A percentile compares a stretch with the other conserved stretches of the same genome.
Conservation (phyloP, 1,140 invertebrate genomes). For the Bombus pascuorum region DNA sequence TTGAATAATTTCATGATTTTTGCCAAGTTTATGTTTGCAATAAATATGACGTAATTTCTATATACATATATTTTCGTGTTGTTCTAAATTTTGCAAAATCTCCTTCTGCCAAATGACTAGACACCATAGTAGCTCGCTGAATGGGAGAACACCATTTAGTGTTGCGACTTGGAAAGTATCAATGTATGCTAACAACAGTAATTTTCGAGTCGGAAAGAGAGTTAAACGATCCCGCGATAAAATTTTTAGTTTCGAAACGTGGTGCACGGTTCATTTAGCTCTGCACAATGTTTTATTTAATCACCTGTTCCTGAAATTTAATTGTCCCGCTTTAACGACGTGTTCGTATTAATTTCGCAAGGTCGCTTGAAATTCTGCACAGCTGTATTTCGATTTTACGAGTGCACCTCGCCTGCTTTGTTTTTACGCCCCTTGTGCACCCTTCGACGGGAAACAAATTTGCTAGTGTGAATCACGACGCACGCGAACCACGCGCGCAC, state of each 20-base stretch:
- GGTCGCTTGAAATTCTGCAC: constrained; percentile 9
- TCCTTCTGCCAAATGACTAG: background rate
- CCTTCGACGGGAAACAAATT: constrained; percentile 26
- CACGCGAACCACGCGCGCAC: background rate
- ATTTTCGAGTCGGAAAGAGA: background rate
- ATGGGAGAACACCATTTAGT: background rate
- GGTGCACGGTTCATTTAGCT: background rate
- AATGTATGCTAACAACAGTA: background rate
- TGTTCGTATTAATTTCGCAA: constrained; percentile 29
- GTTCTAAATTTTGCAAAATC: too few relatives aligned
- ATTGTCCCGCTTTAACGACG: constrained; percentile 25
- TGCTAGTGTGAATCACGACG: constrained; percentile 26
- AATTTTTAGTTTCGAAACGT: constrained; percentile 1
- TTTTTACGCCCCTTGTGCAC: constrained; percentile 3
- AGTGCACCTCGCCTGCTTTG: background rate
- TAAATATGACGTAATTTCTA: too few relatives aligned
- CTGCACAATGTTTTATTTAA: constrained; percentile 22
- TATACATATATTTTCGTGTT: too few relatives aligned
- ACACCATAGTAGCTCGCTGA: too few relatives aligned
- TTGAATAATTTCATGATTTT: too few relatives aligned
- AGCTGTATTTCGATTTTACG: constrained; percentile 24
- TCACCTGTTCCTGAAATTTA: constrained; percentile 25
- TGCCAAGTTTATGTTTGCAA: too few relatives aligned
- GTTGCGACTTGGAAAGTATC: constrained; percentile 2
- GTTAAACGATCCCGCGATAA: background rate